Evolutionary conservation across 1,140 invertebrate genomes (phyloP).

Genomic region (Chironomus tepperi): DNA sequence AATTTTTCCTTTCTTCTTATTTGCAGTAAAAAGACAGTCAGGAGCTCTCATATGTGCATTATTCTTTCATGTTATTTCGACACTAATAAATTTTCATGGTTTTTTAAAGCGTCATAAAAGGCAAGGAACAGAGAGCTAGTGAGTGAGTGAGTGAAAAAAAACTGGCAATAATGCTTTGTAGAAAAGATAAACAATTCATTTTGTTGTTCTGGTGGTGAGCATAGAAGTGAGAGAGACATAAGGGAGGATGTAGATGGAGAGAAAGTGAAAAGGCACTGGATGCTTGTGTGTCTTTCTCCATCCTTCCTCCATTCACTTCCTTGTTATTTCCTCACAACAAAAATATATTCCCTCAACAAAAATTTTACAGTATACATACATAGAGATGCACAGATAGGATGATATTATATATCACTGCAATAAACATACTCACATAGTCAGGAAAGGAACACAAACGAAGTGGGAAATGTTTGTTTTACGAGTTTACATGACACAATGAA

Average conservation of each 20-base stretch:
- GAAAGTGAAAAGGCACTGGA: too few relatives aligned
- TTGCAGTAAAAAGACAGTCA: background rate
- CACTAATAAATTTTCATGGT: slow-evolving; percentile 18
- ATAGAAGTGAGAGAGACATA: too few relatives aligned
- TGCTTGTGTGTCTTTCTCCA: background rate
- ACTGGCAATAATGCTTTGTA: background rate
- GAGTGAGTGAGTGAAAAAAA: background rate
- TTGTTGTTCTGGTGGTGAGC: background rate
- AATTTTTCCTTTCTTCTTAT: background rate
- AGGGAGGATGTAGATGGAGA: too few relatives aligned
- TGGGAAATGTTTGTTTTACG: slow-evolving; percentile 18
- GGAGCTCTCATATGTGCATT: background rate
- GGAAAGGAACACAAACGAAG: background rate
- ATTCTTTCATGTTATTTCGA: background rate
- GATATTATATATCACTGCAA: background rate
- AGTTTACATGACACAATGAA: slow-evolving; percentile 16
- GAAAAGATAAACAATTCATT: slow-evolving; percentile 19
- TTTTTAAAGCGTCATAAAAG: slow-evolving; percentile 18
- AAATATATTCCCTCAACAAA: too few relatives aligned
- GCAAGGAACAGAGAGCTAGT: background rate
- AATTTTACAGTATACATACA: too few relatives aligned
- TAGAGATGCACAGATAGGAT: too few relatives aligned
- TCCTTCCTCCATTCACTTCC: background rate
- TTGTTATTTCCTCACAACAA: background rate
- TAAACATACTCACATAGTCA: slow-evolving; percentile 1